Conservation (phyloP, 1,140 invertebrate genomes). For the Leguminivora glycinivorella region DNA sequence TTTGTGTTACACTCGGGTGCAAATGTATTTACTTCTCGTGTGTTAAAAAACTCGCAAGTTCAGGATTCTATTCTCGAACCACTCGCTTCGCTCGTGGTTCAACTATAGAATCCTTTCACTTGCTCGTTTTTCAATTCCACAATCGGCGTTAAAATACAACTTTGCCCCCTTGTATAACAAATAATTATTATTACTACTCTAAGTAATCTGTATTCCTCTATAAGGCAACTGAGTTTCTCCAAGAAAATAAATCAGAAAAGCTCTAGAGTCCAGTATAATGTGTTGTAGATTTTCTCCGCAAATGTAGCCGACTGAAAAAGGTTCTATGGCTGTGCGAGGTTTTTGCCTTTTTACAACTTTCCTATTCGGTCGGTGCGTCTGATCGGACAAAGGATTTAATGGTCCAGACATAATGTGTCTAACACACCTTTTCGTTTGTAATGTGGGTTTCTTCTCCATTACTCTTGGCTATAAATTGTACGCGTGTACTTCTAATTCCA, state of each 20-base stretch:
- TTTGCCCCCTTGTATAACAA: too few species aligned
- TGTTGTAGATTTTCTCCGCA: slow-evolving; percentile 6
- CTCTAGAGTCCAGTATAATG: slow-evolving; percentile 15
- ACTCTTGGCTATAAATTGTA: slow-evolving; percentile 38
- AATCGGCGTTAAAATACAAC: too few species aligned
- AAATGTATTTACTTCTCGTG: too few species aligned
- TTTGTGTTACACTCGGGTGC: too few species aligned
- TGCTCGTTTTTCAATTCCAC: too few species aligned
- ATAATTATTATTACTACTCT: slow-evolving; percentile 5
- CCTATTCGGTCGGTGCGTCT: neutral
- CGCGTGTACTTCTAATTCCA: slow-evolving; percentile 32
- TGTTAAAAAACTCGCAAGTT: too few species aligned
- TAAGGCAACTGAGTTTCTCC: neutral
- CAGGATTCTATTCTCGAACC: too few species aligned
- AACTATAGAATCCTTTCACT: too few species aligned
- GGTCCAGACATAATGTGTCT: slow-evolving; percentile 37
- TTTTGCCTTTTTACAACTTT: neutral
- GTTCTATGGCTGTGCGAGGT: neutral
- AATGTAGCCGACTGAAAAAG: neutral
- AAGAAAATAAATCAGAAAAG: slow-evolving; percentile 9
- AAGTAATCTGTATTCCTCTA: neutral
- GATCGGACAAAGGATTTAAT: slow-evolving; percentile 42
- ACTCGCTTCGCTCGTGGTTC: too few species aligned
- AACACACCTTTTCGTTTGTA: slow-evolving; percentile 38
- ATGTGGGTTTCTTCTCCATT: slow-evolving; percentile 36